Evolutionary conservation across 2,113 vertebrate genomes (phyloP).

Genomic region (Cheirogaleus medius): DNA sequence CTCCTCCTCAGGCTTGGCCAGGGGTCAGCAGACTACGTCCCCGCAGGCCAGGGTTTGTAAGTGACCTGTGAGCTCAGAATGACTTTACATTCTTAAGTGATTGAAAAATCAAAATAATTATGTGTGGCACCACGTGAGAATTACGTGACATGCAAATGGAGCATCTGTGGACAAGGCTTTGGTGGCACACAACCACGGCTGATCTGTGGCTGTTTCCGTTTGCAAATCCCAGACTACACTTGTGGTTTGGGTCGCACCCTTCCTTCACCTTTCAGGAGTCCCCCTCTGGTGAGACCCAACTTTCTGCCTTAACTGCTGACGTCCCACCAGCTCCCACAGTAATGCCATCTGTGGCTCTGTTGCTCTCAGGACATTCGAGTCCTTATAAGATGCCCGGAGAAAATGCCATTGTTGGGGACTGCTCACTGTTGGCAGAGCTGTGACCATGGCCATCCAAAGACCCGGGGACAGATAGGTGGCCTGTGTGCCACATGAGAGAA

Average conservation of each 20-base stretch:
- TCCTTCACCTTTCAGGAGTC: not conserved
- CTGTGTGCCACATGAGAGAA: fast-evolving
- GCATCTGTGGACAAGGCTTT: fast-evolving
- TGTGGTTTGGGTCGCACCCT: fast-evolving
- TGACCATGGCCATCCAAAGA: not conserved
- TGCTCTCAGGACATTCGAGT: fast-evolving
- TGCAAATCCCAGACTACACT: not conserved
- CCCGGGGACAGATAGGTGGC: fast-evolving
- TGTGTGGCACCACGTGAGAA: not conserved
- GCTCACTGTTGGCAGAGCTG: not conserved
- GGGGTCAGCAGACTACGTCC: fast-evolving
- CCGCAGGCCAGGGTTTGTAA: not conserved
- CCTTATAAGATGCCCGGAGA: not conserved
- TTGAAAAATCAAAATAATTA: not conserved
- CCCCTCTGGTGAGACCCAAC: not conserved
- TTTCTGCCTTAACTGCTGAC: fast-evolving
- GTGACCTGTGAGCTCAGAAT: not conserved
- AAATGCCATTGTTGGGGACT: too few species aligned
- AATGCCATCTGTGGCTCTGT: fast-evolving
- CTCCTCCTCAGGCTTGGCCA: not conserved
- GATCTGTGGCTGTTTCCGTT: fast-evolving
- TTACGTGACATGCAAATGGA: fast-evolving
- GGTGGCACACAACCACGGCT: fast-evolving
- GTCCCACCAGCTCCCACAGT: too few species aligned
- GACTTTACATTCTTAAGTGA: not conserved